A percentile compares a stretch with the other conserved stretches of the same genome.
Conservation (phyloP, 2,888 invertebrate species). For the Itoplectis maculator region DNA sequence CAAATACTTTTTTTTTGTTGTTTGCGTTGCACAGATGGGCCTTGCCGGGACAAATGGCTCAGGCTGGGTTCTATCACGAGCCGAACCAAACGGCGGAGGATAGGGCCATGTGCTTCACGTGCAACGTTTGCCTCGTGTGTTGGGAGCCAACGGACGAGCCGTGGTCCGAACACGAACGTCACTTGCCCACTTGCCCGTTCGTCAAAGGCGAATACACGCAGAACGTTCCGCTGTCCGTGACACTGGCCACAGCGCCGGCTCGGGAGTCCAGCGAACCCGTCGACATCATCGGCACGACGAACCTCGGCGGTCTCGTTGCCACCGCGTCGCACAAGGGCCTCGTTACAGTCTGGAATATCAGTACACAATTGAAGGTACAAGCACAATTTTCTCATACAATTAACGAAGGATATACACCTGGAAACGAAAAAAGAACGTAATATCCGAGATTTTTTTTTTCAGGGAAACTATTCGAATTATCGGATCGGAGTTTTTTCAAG, state of each 20-base stretch:
- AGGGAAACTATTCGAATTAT: too few relatives aligned
- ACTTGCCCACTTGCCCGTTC: conserved; percentile 97
- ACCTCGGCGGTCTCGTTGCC: conserved; percentile 83
- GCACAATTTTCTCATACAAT: conserved; percentile 13
- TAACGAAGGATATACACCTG: too few relatives aligned
- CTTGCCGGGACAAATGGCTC: conserved; percentile 97
- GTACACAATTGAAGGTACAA: conserved; percentile 88
- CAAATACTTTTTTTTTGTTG: conserved; percentile 40
- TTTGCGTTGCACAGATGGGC: conserved; percentile 90
- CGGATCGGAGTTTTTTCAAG: too few relatives aligned
- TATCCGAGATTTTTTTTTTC: too few relatives aligned
- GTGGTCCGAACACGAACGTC: conserved; percentile 98
- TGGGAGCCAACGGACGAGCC: conserved; percentile 99
- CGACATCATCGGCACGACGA: conserved; percentile 81
- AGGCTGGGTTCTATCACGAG: conserved; percentile 98
- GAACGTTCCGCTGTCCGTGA: conserved; percentile 94
- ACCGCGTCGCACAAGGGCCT: conserved; percentile 85
- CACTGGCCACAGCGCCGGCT: conserved; percentile 84
- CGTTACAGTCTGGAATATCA: conserved; percentile 94
- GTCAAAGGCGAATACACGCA: conserved; percentile 97
- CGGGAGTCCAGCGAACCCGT: conserved; percentile 82
- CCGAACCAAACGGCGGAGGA: conserved; percentile 96
- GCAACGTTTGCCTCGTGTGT: conserved; percentile 96
- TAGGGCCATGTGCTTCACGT: conserved; percentile 98
- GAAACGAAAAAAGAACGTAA: too few relatives aligned